Conservation (phyloP, 2,888 invertebrate species). For the Ametastegia equiseti region DNA sequence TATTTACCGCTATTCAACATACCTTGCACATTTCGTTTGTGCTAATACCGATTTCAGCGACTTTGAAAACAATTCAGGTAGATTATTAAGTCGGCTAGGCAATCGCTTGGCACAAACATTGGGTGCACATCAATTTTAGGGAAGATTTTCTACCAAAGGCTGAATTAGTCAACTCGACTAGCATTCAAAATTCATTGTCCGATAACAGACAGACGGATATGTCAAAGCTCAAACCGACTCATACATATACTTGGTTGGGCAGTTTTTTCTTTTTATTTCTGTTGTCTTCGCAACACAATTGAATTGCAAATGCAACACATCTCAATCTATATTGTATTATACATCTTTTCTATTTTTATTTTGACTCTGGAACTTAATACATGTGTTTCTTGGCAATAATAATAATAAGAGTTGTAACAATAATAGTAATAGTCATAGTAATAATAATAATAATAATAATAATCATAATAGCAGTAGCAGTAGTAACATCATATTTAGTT, state of each 20-base stretch:
- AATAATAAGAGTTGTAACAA: background rate
- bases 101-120: constrained; percentile 21
- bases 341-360: background rate
- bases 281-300: background rate
- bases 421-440: background rate
- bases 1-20: constrained; percentile 7
- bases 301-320: background rate
- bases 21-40: constrained; percentile 7
- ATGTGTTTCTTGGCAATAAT: background rate
- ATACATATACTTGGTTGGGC: background rate
- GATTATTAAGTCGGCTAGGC: background rate
- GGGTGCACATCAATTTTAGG: constrained; percentile 28
- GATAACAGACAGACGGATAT: constrained; percentile 15
- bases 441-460: constrained; percentile 1
- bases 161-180: constrained; percentile 12
- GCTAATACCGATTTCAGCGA: constrained; percentile 18
- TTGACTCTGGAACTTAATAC: background rate
- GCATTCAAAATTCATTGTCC: background rate
- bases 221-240: constrained; percentile 2
- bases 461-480: constrained; percentile 17
- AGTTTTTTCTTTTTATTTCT: background rate
- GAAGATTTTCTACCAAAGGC: constrained; percentile 25
- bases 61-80: background rate
- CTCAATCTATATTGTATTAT: background rate
- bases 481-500: constrained; percentile 25